phyloP scores from a whole-genome alignment of 1,140 invertebrate genomes.

The Harlomillsia oculata region DNA sequence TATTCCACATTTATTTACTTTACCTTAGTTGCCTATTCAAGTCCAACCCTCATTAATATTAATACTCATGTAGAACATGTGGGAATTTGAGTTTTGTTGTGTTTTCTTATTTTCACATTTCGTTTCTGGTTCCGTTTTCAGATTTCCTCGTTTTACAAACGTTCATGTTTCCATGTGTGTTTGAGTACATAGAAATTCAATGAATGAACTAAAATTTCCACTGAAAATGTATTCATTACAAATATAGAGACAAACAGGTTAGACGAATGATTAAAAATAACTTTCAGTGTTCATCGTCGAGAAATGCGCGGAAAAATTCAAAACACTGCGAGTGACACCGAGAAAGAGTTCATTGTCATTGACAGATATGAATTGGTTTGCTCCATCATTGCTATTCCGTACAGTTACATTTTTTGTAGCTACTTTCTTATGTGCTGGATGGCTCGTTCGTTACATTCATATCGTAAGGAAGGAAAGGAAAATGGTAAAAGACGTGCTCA shows the following conservation, averaged over 20 bases:
- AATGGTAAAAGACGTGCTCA: background rate
- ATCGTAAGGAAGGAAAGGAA: too few species aligned
- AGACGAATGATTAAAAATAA: background rate
- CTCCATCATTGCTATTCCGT: conserved; percentile 13
- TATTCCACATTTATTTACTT: background rate
- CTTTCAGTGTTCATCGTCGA: background rate
- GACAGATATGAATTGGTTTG: conserved; percentile 30
- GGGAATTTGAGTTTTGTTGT: too few species aligned
- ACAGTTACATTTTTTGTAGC: background rate
- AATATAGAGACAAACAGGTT: too few species aligned
- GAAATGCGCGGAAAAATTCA: conserved; percentile 7
- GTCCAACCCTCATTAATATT: conserved; percentile 7
- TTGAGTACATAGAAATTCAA: too few species aligned
- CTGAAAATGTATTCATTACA: too few species aligned
- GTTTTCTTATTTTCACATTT: too few species aligned
- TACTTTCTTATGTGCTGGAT: background rate
- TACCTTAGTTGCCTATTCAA: too few species aligned
- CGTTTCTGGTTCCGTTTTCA: too few species aligned
- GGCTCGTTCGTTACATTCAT: too few species aligned
- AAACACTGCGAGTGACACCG: conserved; percentile 12
- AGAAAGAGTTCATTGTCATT: conserved; percentile 16
- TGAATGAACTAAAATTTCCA: too few species aligned
- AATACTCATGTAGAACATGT: conserved; percentile 4
- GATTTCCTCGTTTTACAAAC: too few species aligned
- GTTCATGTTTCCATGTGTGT: too few species aligned